Evolutionary conservation across 2,888 invertebrate genomes (phyloP).

Genomic region (Conistra vaccinii): DNA sequence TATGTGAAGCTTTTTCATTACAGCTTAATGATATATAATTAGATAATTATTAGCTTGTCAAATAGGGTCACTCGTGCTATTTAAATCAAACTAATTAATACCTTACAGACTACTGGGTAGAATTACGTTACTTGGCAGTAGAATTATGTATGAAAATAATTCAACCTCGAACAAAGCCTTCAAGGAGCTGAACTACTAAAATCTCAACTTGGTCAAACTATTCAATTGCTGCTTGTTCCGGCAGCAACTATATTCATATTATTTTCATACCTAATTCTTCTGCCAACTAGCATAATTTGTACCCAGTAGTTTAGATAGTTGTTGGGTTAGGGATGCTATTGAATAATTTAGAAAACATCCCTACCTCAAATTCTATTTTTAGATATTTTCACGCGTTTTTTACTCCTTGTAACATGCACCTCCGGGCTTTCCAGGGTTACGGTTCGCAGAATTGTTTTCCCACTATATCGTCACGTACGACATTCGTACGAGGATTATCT

Average conservation of each 20-base stretch:
- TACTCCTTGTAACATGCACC: constrained; percentile 64
- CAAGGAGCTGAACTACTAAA: constrained; percentile 18
- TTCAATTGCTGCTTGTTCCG: constrained; percentile 66
- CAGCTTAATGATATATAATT: too few relatives aligned
- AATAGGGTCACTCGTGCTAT: neutral
- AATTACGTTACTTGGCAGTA: neutral
- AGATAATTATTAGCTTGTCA: neutral
- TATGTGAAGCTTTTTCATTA: neutral
- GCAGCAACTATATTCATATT: too few relatives aligned
- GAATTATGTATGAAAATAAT: neutral
- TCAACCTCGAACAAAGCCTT: neutral
- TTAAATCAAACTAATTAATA: neutral
- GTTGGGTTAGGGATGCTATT: too few relatives aligned
- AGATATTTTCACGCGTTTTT: constrained; percentile 72
- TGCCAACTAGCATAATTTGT: too few relatives aligned
- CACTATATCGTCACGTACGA: constrained; percentile 67
- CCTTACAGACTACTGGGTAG: neutral
- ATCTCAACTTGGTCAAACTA: constrained; percentile 58
- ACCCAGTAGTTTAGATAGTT: too few relatives aligned
- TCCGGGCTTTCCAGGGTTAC: constrained; percentile 63
- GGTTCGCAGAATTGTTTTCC: constrained; percentile 71
- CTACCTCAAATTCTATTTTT: constrained; percentile 70
- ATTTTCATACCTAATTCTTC: too few relatives aligned
- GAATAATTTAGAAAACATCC: constrained; percentile 62
- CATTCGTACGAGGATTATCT: constrained; percentile 69